Percentiles rank a stretch among this genome's conserved stretches.
Conservation (phyloP, 2,797 vertebrate species). For the Xyrichtys novacula region DNA sequence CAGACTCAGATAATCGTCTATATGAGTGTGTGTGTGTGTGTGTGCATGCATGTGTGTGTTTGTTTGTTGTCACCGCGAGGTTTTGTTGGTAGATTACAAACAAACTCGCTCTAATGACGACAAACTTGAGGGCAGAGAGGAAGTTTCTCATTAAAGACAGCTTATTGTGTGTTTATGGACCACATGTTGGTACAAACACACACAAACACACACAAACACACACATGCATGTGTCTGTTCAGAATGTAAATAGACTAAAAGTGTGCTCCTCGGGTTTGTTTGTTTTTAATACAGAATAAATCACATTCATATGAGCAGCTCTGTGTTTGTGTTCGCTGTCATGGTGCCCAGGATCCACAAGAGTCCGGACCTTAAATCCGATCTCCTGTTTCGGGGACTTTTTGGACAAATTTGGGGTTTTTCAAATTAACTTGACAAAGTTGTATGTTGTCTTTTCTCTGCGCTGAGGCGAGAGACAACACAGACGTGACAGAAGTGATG, state of each 20-base stretch:
- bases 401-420: background rate
- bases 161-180: constrained; percentile 7
- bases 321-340: background rate
- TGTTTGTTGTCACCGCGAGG: background rate
- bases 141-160: background rate
- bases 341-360: background rate
- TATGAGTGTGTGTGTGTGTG: too few species aligned
- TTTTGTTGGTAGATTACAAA: background rate
- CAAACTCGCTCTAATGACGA: background rate
- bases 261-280: background rate
- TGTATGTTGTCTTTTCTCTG: too few species aligned
- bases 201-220: background rate
- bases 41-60: background rate
- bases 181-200: constrained; percentile 27
- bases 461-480: too few species aligned
- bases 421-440: too few species aligned
- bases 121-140: background rate
- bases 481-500: too few species aligned
- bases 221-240: constrained; percentile 3
- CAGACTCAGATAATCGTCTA: too few species aligned
- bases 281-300: background rate
- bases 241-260: background rate
- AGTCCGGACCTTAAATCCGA: too few species aligned
- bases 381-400: background rate
- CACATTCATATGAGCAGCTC: background rate